Evolutionary conservation across 2,888 invertebrate species (phyloP).

Genomic region (Diadegma fenestrale): DNA sequence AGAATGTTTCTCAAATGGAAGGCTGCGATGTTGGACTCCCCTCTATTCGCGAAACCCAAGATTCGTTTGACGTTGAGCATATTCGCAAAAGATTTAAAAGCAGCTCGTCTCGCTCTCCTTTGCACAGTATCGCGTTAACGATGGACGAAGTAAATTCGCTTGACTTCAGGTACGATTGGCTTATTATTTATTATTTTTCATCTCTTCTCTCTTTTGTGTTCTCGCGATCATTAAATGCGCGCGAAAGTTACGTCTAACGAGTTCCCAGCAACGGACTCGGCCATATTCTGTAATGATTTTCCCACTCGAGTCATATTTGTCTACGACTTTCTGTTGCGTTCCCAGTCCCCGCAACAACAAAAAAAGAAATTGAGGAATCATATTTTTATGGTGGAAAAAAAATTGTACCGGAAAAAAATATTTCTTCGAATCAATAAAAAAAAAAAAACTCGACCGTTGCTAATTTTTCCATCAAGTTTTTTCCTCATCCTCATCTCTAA

Average conservation of each 20-base stretch:
- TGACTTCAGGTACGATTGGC: slow-evolving; percentile 72
- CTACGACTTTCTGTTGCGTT: not conserved
- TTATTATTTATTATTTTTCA: slow-evolving; percentile 12
- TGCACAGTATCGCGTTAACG: slow-evolving; percentile 73
- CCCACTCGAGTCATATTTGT: slow-evolving; percentile 19
- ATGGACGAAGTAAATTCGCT: slow-evolving; percentile 73
- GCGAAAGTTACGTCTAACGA: slow-evolving; percentile 26
- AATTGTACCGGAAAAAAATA: not conserved
- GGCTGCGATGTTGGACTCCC: slow-evolving; percentile 38
- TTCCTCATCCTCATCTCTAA: no score
- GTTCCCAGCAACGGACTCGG: not conserved
- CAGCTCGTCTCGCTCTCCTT: slow-evolving; percentile 61
- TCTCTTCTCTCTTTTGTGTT: not conserved
- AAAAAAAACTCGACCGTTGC: not conserved
- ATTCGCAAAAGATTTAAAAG: slow-evolving; percentile 75
- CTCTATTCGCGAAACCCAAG: slow-evolving; percentile 33
- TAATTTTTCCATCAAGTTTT: not conserved
- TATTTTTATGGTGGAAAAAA: not conserved
- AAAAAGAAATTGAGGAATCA: not conserved
- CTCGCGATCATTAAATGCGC: slow-evolving; percentile 4
- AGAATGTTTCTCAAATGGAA: slow-evolving; percentile 43
- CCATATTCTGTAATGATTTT: not conserved
- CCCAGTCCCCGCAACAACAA: not conserved
- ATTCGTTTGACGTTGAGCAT: slow-evolving; percentile 30
- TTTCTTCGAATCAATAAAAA: not conserved